A percentile compares a stretch with the other conserved stretches of the same genome.
Evolutionary conservation across 2,888 invertebrate species (phyloP).

Genomic region (Pristionchus maxplancki): DNA sequence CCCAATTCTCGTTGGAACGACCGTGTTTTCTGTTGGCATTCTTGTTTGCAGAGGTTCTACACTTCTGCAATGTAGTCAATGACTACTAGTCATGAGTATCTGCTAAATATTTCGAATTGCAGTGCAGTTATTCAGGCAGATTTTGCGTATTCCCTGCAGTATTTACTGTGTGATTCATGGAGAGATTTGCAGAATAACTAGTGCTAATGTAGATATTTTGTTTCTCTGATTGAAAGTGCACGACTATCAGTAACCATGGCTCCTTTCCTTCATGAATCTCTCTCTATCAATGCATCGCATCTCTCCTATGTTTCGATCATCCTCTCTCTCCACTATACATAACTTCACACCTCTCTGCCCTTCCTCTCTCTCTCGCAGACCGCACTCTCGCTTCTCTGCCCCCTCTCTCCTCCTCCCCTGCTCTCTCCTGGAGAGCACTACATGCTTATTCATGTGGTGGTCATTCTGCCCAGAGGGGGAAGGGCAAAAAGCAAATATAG

Average conservation of each 20-base stretch:
- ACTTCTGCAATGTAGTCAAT: background rate
- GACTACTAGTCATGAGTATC: too few relatives aligned
- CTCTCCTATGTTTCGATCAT: slow-evolving; percentile 21
- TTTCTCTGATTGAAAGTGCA: background rate
- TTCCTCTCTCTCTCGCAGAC: too few relatives aligned
- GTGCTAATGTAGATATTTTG: too few relatives aligned
- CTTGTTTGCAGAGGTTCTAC: background rate
- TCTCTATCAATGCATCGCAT: background rate
- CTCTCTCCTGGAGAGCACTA: background rate
- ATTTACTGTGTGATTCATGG: too few relatives aligned
- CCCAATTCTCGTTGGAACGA: background rate
- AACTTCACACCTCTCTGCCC: slow-evolving; percentile 26
- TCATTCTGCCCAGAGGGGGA: slow-evolving; percentile 21
- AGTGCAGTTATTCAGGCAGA: too few relatives aligned
- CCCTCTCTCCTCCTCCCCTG: background rate
- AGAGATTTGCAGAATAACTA: too few relatives aligned
- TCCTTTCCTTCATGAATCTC: background rate
- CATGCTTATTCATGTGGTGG: slow-evolving; percentile 37
- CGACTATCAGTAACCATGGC: background rate
- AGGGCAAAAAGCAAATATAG: slow-evolving; percentile 47
- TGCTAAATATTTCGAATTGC: too few relatives aligned
- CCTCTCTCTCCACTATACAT: slow-evolving; percentile 11
- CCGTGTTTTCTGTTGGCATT: background rate
- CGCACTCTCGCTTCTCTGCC: background rate
- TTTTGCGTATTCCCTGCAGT: too few relatives aligned